A percentile compares a stretch with the other conserved stretches of the same genome.
Evolutionary conservation across 92 coral and sea anemone genomes (phyloP).

Genomic region (Epizoanthus fatuus): DNA sequence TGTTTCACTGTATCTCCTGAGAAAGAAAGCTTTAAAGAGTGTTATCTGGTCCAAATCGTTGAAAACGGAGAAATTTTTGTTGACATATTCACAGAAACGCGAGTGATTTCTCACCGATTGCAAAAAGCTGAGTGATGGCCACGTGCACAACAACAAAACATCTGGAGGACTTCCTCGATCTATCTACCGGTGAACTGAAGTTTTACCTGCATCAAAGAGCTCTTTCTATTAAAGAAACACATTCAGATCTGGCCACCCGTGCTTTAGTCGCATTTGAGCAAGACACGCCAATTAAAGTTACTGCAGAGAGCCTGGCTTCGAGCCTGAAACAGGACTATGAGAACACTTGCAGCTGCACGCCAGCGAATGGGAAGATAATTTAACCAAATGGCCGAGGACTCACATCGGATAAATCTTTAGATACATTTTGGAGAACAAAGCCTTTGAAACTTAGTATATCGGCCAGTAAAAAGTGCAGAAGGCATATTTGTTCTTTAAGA

Average conservation of each 20-base stretch:
- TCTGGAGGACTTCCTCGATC: slow-evolving; percentile 30
- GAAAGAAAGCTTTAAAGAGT: too few relatives aligned
- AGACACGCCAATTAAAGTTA: slow-evolving; percentile 23
- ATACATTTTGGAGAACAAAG: slow-evolving; percentile 49
- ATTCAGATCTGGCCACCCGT: slow-evolving; percentile 37
- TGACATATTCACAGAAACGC: too few relatives aligned
- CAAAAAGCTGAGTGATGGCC: too few relatives aligned
- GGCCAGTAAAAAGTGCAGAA: slow-evolving; percentile 52
- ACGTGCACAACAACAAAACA: not conserved
- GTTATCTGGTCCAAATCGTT: too few relatives aligned
- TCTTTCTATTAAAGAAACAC: slow-evolving; percentile 8
- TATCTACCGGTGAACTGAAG: slow-evolving; percentile 14
- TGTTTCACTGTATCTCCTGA: too few relatives aligned
- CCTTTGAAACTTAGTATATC: slow-evolving; percentile 57
- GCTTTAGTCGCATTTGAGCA: slow-evolving; percentile 31
- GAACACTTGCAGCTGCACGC: not conserved
- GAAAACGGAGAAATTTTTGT: too few relatives aligned
- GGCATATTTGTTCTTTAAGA: slow-evolving; percentile 52
- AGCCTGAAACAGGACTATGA: not conserved
- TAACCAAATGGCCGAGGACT: slow-evolving; percentile 46
- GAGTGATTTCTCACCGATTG: too few relatives aligned
- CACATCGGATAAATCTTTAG: slow-evolving; percentile 40
- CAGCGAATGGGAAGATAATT: slow-evolving; percentile 46
- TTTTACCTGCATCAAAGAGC: slow-evolving; percentile 20
- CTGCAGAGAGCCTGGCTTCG: slow-evolving; percentile 9